Base-by-base conservation (phyloP, 2,797 vertebrate genomes). In the Amphiprion clarkii region DNA sequence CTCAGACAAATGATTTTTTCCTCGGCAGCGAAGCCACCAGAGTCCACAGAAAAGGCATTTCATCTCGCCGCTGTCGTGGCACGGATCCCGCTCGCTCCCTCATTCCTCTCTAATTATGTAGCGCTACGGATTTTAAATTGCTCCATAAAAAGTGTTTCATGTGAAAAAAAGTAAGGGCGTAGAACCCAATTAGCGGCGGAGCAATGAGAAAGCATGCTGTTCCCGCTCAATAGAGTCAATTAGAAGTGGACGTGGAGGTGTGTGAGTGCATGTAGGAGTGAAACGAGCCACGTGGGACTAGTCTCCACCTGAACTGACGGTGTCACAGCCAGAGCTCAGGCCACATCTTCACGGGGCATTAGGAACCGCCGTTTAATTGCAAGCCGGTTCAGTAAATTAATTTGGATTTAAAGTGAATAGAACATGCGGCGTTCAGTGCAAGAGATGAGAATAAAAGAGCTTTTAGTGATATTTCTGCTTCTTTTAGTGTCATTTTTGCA, bases 61-160 rank as follows among this genome's bases (percentile, higher is more conserved):
- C 74, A 81, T 85, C 76, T 55, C 0, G 25, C 60, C 12, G 74
- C 82, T 74, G 87, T 77, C 84, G 33, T 81, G 81, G 76, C 85
- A 78, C 65, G 36, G 73, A 83, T 87, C 87, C 75, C 83, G 54
- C 87, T 87, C 75, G 54, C 84, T 88, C 84, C 82, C 71, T 88
- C 87, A 55, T 90, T 79, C 83, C 74, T 70, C 86, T 91, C 86
- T 89, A 90, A 93, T 92, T 92, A 92, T 69, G 81, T 76, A 33
- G 58, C 55, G 7, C 74, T 78, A 84, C 54, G 56, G 88, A 74
- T 90, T 92, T 89, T 88, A 89, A 93, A 92, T 90, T 87, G 84
- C 87, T 83, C 87, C 81, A 87, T 92, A 91, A 93, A 94, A 91
- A 61, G 81, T 86, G 83, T 92, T 92, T 94, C 86, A 90, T 92